These are phyloP conservation scores for Ctenicera cuprea DNA, from an alignment of 2,888 invertebrate species.

Conservation along the genomic window DNA sequence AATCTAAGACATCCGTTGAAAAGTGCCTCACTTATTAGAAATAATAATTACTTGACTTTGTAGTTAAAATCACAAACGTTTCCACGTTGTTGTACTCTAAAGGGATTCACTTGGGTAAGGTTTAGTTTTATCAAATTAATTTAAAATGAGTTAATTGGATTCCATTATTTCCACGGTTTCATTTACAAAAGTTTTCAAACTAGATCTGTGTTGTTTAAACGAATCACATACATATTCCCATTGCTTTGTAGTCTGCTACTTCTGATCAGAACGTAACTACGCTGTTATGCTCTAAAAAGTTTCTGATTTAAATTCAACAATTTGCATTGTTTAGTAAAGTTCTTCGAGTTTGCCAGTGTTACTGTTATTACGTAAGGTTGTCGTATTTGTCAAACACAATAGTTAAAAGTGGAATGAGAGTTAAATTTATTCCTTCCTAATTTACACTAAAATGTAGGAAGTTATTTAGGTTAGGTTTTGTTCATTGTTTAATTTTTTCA, in stretches of 20 bases:
- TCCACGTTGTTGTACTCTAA: no score
- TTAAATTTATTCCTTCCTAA: conserved; percentile 16
- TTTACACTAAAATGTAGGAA: conserved; percentile 24
- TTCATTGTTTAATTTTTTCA: conserved; percentile 10
- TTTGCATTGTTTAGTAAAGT: not conserved
- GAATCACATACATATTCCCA: not conserved
- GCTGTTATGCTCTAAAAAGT: conserved; percentile 9
- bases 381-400: conserved; percentile 14
- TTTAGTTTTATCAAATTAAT: no score
- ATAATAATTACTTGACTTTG: no score
- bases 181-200: not conserved
- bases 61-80: no score
- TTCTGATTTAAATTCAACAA: not conserved
- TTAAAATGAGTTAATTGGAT: not conserved
- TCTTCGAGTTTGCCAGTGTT: conserved; percentile 3
- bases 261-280: not conserved
- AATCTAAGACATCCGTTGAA: not conserved
- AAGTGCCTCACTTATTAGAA: not conserved
- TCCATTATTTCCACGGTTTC: not conserved
- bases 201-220: not conserved
- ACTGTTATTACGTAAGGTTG: conserved; percentile 2
- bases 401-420: conserved; percentile 25
- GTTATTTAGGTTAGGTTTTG: conserved; percentile 12
- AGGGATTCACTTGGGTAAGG: no score
- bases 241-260: not conserved